Evolutionary conservation across 2,113 vertebrate genomes (phyloP).

Genomic region (Tylochromis polylepis): DNA sequence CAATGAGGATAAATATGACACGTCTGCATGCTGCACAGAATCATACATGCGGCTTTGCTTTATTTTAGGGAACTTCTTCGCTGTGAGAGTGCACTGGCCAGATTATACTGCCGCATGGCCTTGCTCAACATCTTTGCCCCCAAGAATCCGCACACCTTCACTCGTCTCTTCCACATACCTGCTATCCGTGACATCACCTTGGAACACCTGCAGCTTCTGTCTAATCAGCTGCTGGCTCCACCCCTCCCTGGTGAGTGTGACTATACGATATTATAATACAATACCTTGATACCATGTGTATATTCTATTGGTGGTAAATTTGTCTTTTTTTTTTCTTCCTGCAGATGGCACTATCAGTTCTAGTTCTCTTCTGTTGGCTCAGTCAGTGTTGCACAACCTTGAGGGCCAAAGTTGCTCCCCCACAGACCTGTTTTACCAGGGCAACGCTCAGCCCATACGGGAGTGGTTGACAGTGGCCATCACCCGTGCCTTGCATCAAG

Average conservation of each 20-base stretch:
- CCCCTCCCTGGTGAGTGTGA: constrained; percentile 85
- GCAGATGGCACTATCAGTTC: constrained; percentile 94
- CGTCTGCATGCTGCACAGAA: background rate
- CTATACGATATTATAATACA: background rate
- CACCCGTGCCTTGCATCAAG: constrained; percentile 90
- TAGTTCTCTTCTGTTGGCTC: constrained; percentile 87
- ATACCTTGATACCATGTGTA: background rate
- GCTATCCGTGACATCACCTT: constrained; percentile 93
- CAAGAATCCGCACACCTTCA: constrained; percentile 92
- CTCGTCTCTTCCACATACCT: constrained; percentile 94
- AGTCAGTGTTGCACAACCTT: constrained; percentile 90
- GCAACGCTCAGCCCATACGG: constrained; percentile 83
- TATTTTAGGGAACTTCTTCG: constrained; percentile 86
- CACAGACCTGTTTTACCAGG: constrained; percentile 96
- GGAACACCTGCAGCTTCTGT: constrained; percentile 94
- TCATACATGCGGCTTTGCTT: background rate
- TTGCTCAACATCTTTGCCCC: constrained; percentile 97
- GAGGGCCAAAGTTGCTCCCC: constrained; percentile 90
- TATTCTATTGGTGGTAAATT: background rate
- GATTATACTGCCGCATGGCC: constrained; percentile 93
- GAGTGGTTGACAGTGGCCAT: constrained; percentile 96
- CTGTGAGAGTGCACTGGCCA: constrained; percentile 87
- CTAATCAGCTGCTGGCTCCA: constrained; percentile 93
- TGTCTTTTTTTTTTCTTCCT: constrained; percentile 9
- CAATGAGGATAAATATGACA: background rate